Evolutionary conservation across 1,140 invertebrate genomes (phyloP).

Genomic region (Lordiphosa clarofinis): DNA sequence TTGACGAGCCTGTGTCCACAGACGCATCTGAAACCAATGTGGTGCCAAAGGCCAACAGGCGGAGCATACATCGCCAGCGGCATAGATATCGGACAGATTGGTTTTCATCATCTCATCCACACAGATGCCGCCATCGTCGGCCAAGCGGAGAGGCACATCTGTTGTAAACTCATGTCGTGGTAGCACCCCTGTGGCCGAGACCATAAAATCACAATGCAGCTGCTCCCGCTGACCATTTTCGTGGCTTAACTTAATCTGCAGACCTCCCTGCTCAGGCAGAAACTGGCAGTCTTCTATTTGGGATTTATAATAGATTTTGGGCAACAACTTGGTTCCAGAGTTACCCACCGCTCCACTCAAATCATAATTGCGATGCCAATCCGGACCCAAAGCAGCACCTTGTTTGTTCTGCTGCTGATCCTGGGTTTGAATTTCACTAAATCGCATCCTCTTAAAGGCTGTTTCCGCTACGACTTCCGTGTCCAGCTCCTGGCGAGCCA

Average conservation of each 20-base stretch:
- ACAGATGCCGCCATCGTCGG: constrained; percentile 87
- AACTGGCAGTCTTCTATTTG: constrained; percentile 23
- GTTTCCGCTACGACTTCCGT: constrained; percentile 4
- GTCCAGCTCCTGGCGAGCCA: constrained; percentile 37
- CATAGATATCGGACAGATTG: constrained; percentile 89
- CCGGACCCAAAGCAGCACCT: constrained; percentile 95
- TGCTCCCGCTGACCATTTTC: constrained; percentile 35
- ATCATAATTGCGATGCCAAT: constrained; percentile 91
- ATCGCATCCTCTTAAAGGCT: constrained; percentile 86
- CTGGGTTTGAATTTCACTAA: constrained; percentile 80
- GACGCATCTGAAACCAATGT: constrained; percentile 97
- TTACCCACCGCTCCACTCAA: constrained; percentile 81
- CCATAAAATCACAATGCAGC: constrained; percentile 91
- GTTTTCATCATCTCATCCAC: constrained; percentile 95
- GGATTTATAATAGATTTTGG: constrained; percentile 50
- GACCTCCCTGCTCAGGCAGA: not conserved
- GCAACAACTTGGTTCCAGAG: not conserved
- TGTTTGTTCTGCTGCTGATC: constrained; percentile 71
- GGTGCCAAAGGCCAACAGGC: constrained; percentile 87
- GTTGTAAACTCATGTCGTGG: constrained; percentile 84
- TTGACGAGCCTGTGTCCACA: constrained; percentile 98
- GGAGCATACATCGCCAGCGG: constrained; percentile 96
- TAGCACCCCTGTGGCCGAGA: constrained; percentile 96
- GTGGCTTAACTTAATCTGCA: constrained; percentile 36
- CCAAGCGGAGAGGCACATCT: constrained; percentile 82